Percentiles rank a stretch among this genome's conserved stretches.
Conservation (phyloP, 2,797 vertebrate genomes). For the Erithacus rubecula region DNA sequence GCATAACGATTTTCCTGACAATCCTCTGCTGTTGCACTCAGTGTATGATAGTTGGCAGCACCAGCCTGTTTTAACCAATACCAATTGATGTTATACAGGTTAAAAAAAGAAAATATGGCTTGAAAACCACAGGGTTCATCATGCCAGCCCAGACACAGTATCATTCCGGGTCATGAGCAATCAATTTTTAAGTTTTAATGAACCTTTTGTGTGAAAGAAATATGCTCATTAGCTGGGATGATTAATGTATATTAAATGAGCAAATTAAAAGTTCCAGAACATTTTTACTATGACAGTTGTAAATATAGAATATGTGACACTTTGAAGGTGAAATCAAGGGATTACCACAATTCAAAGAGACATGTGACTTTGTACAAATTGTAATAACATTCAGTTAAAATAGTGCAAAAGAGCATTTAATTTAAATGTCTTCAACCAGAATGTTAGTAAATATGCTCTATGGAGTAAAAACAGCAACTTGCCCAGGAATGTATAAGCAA, state of each 20-base stretch:
- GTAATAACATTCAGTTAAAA: not conserved
- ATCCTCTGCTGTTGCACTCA: not conserved
- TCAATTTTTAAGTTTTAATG: slow-evolving; percentile 59
- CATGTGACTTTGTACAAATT: not conserved
- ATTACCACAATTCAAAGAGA: not conserved
- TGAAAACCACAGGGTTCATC: slow-evolving; percentile 26
- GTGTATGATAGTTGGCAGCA: not conserved
- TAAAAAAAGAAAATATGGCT: not conserved
- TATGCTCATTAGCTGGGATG: slow-evolving; percentile 1
- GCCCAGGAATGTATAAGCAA: not conserved
- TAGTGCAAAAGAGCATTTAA: not conserved
- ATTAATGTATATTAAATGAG: not conserved
- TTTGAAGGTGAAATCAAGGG: not conserved
- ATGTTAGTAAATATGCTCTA: not conserved
- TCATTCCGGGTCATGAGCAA: slow-evolving; percentile 14
- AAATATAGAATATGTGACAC: not conserved
- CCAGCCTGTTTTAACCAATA: slow-evolving; percentile 12
- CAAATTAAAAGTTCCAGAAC: not conserved
- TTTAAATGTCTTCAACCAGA: not conserved
- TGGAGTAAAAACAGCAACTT: not conserved
- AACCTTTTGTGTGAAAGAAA: slow-evolving; percentile 36
- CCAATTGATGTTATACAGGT: not conserved
- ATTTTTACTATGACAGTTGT: not conserved
- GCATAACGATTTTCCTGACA: not conserved
- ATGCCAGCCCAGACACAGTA: not conserved